These are phyloP conservation scores for Zeus faber DNA, from an alignment of 2,113 vertebrate species.

Conservation along the genomic window DNA sequence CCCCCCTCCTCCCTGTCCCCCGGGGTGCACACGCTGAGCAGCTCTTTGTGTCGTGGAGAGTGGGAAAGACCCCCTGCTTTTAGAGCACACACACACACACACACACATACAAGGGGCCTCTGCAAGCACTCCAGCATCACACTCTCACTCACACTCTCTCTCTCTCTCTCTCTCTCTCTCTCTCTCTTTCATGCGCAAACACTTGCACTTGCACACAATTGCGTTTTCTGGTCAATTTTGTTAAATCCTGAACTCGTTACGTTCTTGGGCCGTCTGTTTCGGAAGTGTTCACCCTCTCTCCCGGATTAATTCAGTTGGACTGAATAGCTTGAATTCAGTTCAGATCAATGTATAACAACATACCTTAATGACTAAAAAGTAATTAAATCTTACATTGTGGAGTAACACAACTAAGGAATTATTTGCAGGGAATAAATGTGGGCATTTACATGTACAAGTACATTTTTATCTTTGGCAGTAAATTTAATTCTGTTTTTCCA, in stretches of 20 bases:
- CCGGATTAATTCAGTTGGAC: neutral
- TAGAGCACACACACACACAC: slow-evolving; percentile 55
- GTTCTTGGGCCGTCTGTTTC: too few relatives aligned
- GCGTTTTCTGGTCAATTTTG: too few relatives aligned
- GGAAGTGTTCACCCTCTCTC: slow-evolving; percentile 4
- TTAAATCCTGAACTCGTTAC: too few relatives aligned
- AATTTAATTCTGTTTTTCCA: too few relatives aligned
- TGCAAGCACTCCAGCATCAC: slow-evolving; percentile 8
- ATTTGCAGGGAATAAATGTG: too few relatives aligned
- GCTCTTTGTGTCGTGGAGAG: slow-evolving; percentile 66
- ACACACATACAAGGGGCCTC: too few relatives aligned
- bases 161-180: neutral
- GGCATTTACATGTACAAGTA: neutral
- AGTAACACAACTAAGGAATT: too few relatives aligned
- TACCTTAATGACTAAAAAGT: too few relatives aligned
- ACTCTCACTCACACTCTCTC: neutral
- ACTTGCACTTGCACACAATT: neutral
- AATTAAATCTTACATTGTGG: too few relatives aligned
- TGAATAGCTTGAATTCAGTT: neutral
- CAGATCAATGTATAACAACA: too few relatives aligned
- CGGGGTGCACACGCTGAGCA: slow-evolving; percentile 57
- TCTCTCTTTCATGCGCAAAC: neutral
- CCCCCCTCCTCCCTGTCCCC: slow-evolving; percentile 55
- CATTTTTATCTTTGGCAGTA: neutral
- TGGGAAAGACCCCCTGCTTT: slow-evolving; percentile 56